Evolutionary conservation across 2,888 invertebrate genomes (phyloP).

Genomic region (Hyalella azteca): DNA sequence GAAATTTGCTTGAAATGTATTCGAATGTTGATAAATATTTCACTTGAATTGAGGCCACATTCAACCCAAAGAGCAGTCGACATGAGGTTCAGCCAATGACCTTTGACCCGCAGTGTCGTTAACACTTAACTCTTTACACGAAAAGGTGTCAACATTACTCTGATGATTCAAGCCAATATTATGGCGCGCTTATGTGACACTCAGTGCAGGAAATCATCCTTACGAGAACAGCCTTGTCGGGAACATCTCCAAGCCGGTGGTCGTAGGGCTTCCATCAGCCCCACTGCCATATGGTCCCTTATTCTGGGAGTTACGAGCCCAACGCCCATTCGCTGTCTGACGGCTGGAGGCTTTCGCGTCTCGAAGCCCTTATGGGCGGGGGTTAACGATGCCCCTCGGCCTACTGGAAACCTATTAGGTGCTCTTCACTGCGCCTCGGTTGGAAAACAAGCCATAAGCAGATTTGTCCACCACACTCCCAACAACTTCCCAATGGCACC

Average conservation of each 20-base stretch:
- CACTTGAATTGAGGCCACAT: too few species aligned
- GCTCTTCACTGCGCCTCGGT: constrained; percentile 28
- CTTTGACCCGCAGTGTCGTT: too few species aligned
- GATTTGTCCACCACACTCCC: constrained; percentile 26
- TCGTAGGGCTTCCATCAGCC: constrained; percentile 1
- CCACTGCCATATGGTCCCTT: constrained; percentile 6
- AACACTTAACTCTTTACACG: too few species aligned
- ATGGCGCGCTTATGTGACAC: not conserved
- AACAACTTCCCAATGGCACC: constrained; percentile 29
- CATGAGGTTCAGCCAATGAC: too few species aligned
- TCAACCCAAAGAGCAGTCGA: too few species aligned
- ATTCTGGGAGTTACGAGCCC: constrained; percentile 22
- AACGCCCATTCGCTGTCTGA: constrained; percentile 27
- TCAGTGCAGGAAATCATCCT: not conserved
- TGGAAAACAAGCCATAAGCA: constrained; percentile 36
- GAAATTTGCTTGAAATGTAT: too few species aligned
- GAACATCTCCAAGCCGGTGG: not conserved
- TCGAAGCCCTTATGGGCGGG: constrained; percentile 12
- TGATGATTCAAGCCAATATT: not conserved
- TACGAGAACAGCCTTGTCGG: not conserved
- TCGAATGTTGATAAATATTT: too few species aligned
- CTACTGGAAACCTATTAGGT: constrained; percentile 30
- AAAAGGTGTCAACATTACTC: not conserved
- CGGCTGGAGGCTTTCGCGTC: constrained; percentile 28
- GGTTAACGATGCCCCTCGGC: constrained; percentile 15